A percentile compares a stretch with the other conserved stretches of the same genome.
These are phyloP conservation scores for human (Homo sapiens) DNA, from an alignment of 2,113 vertebrate species.

Conservation along the genomic window GRCh38 chr6:64181501-64182000, in stretches of 20 bases:
- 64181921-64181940: slow-evolving; percentile 46
- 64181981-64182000: background rate
- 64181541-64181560: slow-evolving; percentile 73
- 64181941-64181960: slow-evolving; percentile 42
- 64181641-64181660: slow-evolving; percentile 90
- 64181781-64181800: slow-evolving; percentile 75
- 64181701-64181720: slow-evolving; percentile 70
- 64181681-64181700: slow-evolving; percentile 75
- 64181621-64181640: slow-evolving; percentile 85
- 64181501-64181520: slow-evolving; percentile 47
- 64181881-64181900: slow-evolving; percentile 59
- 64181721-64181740: slow-evolving; percentile 61
- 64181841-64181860: slow-evolving; percentile 71
- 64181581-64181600: slow-evolving; percentile 71
- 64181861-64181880: slow-evolving; percentile 66
- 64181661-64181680: slow-evolving; percentile 82
- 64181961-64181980: background rate
- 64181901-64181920: background rate
- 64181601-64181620: slow-evolving; percentile 79
- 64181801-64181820: slow-evolving; percentile 70
- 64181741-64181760: slow-evolving; percentile 69
- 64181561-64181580: slow-evolving; percentile 83
- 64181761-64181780: slow-evolving; percentile 66
- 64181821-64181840: slow-evolving; percentile 69
- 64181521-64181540: slow-evolving; percentile 76